Base-by-base conservation (phyloP, 1,140 invertebrate genomes). In the Nasonia vitripennis region DNA sequence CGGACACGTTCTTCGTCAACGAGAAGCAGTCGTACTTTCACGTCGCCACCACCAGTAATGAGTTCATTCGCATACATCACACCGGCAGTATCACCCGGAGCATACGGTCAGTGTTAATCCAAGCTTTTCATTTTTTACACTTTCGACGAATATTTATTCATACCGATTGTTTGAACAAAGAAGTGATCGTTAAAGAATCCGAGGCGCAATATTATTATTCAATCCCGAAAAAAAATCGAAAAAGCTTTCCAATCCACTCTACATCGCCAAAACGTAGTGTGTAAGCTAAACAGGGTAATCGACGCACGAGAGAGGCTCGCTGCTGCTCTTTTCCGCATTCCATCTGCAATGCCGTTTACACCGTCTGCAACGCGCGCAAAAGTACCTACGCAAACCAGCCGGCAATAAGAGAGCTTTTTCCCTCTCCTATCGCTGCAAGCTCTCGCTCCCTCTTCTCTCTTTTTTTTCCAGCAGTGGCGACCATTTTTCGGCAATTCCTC, bases 21-120 rank as follows among this genome's bases (percentile, higher is more conserved):
- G 98, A 99, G 94, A 99, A 99, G 95, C 98, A 98, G 94, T 98
- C 98, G 87, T 98, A 98, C 95, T 99, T 99, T 95, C 98, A 99
- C 94, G 97, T 98, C 93, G 98, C 98, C 87, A 99, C 98, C 92
- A 99, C 98, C 89, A 98, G 97, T 94, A 98, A 99, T 95, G 98
- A 99, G 94, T 98, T 99, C 95, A 98, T 99, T 94, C 95, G 98
- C 88, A 98, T 99, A 93, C 97, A 98, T 94, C 96, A 98, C 93
- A 97, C 97, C 88, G 98, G 98, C 90, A 97, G 97, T 92, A 98
- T 99, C 90, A 97, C 98, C 87, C 95, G 98, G 93, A 98, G 97
- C 95, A 98, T 99, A 95, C 96, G 98, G 98, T 98, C 95, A 96
- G 95, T 94, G 88, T 62, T 6, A 62, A 20, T 20, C 55, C 1